These are phyloP conservation scores for Agonopterix arenella DNA, from an alignment of 2,888 invertebrate species.

Conservation along the genomic window DNA sequence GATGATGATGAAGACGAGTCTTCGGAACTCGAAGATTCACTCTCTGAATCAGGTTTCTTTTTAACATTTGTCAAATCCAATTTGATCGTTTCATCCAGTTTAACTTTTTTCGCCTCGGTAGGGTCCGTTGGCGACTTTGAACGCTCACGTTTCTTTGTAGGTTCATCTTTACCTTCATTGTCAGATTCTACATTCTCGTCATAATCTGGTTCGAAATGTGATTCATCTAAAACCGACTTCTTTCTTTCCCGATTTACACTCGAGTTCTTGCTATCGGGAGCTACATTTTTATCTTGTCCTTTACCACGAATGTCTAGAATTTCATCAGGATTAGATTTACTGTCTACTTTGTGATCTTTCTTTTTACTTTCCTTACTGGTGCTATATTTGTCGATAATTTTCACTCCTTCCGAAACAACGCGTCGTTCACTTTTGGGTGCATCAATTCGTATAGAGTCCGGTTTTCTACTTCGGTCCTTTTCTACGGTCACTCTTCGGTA, in stretches of 20 bases:
- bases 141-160: constrained; percentile 45
- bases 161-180: constrained; percentile 77
- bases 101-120: constrained; percentile 45
- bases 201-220: constrained; percentile 85
- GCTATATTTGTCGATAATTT: constrained; percentile 36
- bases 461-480: constrained; percentile 56
- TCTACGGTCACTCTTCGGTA: constrained; percentile 72
- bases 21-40: constrained; percentile 62
- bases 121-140: constrained; percentile 39
- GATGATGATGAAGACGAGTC: constrained; percentile 70
- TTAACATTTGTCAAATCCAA: constrained; percentile 67
- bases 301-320: constrained; percentile 16
- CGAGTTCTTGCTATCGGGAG: constrained; percentile 22
- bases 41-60: constrained; percentile 65
- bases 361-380: constrained; percentile 31
- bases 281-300: constrained; percentile 30
- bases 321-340: constrained; percentile 22
- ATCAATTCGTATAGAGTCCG: constrained; percentile 37
- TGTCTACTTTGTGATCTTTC: constrained; percentile 39
- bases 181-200: constrained; percentile 79
- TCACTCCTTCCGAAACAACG: constrained; percentile 32
- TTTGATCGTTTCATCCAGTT: constrained; percentile 66
- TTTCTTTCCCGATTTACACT: constrained; percentile 72
- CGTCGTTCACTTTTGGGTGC: constrained; percentile 42
- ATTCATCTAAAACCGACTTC: constrained; percentile 83